Base-by-base conservation (phyloP, 2,888 invertebrate species). In the Drosophila cognata region DNA sequence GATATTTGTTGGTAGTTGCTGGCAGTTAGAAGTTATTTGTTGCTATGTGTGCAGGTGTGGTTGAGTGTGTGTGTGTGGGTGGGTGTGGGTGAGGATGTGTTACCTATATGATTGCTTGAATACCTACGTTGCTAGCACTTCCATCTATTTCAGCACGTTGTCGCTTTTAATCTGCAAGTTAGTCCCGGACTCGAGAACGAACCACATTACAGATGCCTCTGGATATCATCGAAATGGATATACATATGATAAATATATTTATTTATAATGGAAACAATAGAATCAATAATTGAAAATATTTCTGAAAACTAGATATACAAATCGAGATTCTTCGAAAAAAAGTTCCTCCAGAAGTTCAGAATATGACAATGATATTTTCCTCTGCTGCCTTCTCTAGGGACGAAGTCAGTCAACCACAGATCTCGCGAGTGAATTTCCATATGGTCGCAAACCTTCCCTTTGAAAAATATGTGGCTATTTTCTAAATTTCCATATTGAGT, bases 21-120 rank as follows among this genome's bases (percentile, higher is more conserved):
- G 31, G 10, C 58, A 25, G 66, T 25, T 33, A 60, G 51, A 61
- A 61, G 43, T 35, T 35, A 21, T 46, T n/a, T 52, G 18, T 41
- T 18, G 36, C 41, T 21, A 13, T 36, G 18, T 13, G 16, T 52
- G 29, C 11, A 33, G 11, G 33, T n/a, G 10, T 8, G 11, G 7
- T 21, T 13, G 7, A 4, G 21, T 25, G 13, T 18, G 10, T 13
- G 25, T 29, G 11, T 8, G 3, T 55, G 29, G 7, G 18, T 18
- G 25, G 29, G n/a, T 25, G 1, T 25, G 33, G 18, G 52, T 29
- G 25, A 18, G 11, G 18, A 33, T 46, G 43, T 55, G 61, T 36
- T 56, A 56, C 60, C 70, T 56, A 28, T 43, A 41, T 43, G 50
- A 36, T 60, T 69, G 56, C 51, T 71, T 57, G 43, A 46, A 46